Evolutionary conservation across 2,113 vertebrate genomes (phyloP), one percentile per base, ranked within the genome.

Genomic region (Indicator indicator): DNA sequence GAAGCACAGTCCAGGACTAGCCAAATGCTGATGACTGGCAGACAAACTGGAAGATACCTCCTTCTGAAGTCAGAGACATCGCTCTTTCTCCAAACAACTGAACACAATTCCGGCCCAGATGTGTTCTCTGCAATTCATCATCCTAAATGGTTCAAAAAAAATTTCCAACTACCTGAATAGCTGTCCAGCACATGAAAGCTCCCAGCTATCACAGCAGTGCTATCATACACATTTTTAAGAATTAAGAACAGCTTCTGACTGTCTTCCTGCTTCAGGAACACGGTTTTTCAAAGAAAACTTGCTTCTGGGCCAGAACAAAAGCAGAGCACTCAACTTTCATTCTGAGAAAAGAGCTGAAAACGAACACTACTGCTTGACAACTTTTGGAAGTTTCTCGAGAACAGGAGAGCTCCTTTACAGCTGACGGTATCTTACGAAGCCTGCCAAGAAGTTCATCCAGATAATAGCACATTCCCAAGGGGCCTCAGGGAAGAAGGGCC

Each of bases 381-480:
- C 42, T 93, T 92, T 92, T 64, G 17, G 32, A 95, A 93, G 69
- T 81, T 93, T 92, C 76, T 69, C 9, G 28, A 86, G 65, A 91
- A 92, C 33, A 70, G 3, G 26, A 90, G 48, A 81, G 13, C 60
- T 91, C 80, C 55, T 78, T 54, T 56, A 83, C 52, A 90, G 62
- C 65, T 93, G 86, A 92, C 21, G 12, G 75, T 90, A 64, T 68
- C 60, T 52, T 74, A 81, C 2, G 17, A 94, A 86, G 60, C 42
- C 54, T 95, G 92, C 92, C 92, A 96, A 94, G 38, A 93, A 83
- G 56, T 72, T 90, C 42, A 93, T 96, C 86, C 73, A 94, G 86
- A 90, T 83, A 96, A 92, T 14, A 80, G 72, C 86, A 64, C 52
- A n/a, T 78, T 91, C 86, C 32, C 86, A 58, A 64, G 23, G 28